phyloP scores from a whole-genome alignment of 2,888 invertebrate genomes.

The Chaitophorus viminalis region DNA sequence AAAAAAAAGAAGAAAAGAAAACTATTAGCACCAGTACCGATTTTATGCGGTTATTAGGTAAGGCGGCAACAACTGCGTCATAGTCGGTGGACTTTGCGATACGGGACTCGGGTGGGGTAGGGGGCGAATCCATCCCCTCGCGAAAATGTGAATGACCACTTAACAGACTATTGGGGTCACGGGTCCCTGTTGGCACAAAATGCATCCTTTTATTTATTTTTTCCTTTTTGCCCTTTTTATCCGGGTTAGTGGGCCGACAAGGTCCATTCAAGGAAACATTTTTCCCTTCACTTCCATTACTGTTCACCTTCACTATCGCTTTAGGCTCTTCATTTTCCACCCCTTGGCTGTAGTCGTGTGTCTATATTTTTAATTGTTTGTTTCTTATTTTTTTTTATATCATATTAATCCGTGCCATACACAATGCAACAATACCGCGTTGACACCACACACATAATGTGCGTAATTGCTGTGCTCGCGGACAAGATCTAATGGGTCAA shows the following conservation, averaged over 20 bases:
- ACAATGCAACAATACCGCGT: background rate
- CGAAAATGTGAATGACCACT: slow-evolving; percentile 59
- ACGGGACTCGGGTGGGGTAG: background rate
- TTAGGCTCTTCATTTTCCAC: background rate
- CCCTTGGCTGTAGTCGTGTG: background rate
- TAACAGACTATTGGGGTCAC: slow-evolving; percentile 46
- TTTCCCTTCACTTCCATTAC: background rate
- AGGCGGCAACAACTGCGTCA: background rate
- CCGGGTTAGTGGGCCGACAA: slow-evolving; percentile 51
- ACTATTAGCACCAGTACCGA: background rate
- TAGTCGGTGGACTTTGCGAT: slow-evolving; percentile 42
- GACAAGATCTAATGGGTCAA: slow-evolving; percentile 42
- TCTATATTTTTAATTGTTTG: background rate
- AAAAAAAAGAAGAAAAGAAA: background rate
- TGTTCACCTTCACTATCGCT: background rate
- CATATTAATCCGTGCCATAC: background rate
- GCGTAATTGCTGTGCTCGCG: background rate
- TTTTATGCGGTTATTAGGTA: background rate
- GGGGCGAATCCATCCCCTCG: slow-evolving; percentile 53
- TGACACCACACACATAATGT: background rate
- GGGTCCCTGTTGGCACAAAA: slow-evolving; percentile 28
- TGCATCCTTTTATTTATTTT: slow-evolving; percentile 23
- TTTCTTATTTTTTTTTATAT: background rate
- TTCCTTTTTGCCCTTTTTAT: slow-evolving; percentile 35
- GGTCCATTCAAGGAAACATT: slow-evolving; percentile 44